These are phyloP conservation scores for Melanotaenia nigrans DNA, from an alignment of 2,797 vertebrate genomes.

Conservation along the genomic window DNA sequence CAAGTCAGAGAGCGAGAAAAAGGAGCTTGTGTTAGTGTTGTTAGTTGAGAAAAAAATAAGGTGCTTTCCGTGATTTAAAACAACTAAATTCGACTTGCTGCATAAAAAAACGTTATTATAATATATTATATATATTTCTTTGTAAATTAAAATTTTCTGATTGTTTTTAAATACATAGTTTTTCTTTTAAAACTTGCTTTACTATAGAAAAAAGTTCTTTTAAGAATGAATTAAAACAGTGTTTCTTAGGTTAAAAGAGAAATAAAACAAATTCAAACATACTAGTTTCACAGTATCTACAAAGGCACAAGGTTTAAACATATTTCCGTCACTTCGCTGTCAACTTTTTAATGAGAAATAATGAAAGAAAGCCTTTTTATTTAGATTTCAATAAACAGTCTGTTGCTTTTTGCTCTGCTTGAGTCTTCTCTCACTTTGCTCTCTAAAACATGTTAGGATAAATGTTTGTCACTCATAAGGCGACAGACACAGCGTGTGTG, in stretches of 20 bases:
- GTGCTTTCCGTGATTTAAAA: not conserved
- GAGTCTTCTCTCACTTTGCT: conserved; percentile 1
- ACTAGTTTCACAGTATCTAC: conserved; percentile 59
- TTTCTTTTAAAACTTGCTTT: conserved; percentile 48
- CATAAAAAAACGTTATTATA: not conserved
- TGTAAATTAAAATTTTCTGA: not conserved
- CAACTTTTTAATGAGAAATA: conserved; percentile 21
- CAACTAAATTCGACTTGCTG: not conserved
- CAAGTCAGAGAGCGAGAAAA: conserved; percentile 29
- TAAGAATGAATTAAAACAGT: conserved; percentile 54
- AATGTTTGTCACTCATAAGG: conserved; percentile 40
- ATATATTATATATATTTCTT: not conserved
- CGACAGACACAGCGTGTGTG: conserved; percentile 21
- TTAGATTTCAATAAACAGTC: conserved; percentile 21
- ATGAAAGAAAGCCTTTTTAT: conserved; percentile 13
- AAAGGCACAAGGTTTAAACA: conserved; percentile 41
- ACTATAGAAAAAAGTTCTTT: conserved; percentile 22
- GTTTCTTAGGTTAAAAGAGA: conserved; percentile 46
- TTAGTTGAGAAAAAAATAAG: not conserved
- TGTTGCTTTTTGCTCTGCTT: conserved; percentile 1
- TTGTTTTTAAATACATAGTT: conserved; percentile 7
- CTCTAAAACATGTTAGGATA: conserved; percentile 14
- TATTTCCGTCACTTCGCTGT: not conserved
- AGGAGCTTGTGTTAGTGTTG: conserved; percentile 14
- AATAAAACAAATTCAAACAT: conserved; percentile 31